Conservation (phyloP, 2,888 invertebrate genomes). For the Aleiodes alternator region DNA sequence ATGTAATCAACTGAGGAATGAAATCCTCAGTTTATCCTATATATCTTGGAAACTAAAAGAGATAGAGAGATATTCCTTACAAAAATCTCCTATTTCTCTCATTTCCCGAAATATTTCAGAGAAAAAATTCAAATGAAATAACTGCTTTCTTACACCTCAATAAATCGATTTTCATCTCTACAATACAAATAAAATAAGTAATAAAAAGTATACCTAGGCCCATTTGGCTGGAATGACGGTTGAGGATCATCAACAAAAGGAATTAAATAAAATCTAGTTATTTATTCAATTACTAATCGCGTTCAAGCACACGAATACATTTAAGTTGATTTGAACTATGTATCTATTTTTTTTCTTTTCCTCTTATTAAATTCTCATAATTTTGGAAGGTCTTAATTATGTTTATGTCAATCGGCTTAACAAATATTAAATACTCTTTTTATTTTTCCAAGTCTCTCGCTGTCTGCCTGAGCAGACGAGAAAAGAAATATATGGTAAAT, state of each 20-base stretch:
- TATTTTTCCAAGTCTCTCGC: too few species aligned
- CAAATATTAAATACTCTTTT: constrained; percentile 28
- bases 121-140: too few species aligned
- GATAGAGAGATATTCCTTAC: background rate
- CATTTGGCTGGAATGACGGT: constrained; percentile 30
- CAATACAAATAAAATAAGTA: constrained; percentile 2
- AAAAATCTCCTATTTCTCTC: background rate
- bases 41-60: background rate
- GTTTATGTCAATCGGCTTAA: background rate
- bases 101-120: background rate
- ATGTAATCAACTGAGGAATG: too few species aligned
- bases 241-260: constrained; percentile 21
- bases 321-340: background rate
- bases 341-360: background rate
- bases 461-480: too few species aligned
- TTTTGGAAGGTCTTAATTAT: constrained; percentile 5
- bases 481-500: constrained; percentile 15
- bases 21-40: too few species aligned
- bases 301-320: constrained; percentile 26
- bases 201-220: constrained; percentile 14
- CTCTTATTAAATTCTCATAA: background rate
- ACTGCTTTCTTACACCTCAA: too few species aligned
- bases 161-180: too few species aligned
- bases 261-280: constrained; percentile 7
- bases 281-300: constrained; percentile 20